Conservation (phyloP, 2,888 invertebrate genomes). For the Eupithecia pulchellata region DNA sequence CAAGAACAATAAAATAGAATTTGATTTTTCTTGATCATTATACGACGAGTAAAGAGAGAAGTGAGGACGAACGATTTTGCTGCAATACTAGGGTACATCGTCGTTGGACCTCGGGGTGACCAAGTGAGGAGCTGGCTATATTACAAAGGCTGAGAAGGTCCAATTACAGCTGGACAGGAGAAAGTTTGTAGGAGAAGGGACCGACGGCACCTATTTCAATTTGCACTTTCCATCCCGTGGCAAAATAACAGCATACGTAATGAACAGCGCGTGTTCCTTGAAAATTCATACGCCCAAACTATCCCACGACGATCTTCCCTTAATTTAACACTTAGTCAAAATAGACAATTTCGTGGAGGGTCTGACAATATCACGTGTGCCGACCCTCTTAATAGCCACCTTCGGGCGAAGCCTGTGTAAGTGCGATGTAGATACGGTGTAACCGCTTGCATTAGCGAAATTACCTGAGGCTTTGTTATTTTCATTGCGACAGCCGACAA, state of each 20-base stretch:
- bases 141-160: background rate
- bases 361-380: slow-evolving; percentile 68
- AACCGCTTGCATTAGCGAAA: slow-evolving; percentile 85
- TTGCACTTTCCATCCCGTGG: slow-evolving; percentile 33
- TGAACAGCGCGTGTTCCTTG: slow-evolving; percentile 43
- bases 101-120: background rate
- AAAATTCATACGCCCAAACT: slow-evolving; percentile 52
- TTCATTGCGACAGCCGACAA: slow-evolving; percentile 71
- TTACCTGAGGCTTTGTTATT: slow-evolving; percentile 84
- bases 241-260: slow-evolving; percentile 26
- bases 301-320: slow-evolving; percentile 53
- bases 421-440: slow-evolving; percentile 81
- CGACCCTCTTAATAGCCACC: slow-evolving; percentile 81
- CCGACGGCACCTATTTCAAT: slow-evolving; percentile 25
- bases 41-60: background rate
- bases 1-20: no score
- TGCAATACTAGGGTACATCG: background rate
- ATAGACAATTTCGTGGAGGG: slow-evolving; percentile 70
- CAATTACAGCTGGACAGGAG: background rate
- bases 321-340: slow-evolving; percentile 76
- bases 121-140: background rate
- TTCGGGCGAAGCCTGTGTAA: slow-evolving; percentile 70
- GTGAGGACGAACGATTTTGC: background rate
- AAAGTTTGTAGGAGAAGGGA: background rate
- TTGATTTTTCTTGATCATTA: no score